phyloP scores from a whole-genome alignment of 2,797 vertebrate genomes.

The Sternotherus odoratus region DNA sequence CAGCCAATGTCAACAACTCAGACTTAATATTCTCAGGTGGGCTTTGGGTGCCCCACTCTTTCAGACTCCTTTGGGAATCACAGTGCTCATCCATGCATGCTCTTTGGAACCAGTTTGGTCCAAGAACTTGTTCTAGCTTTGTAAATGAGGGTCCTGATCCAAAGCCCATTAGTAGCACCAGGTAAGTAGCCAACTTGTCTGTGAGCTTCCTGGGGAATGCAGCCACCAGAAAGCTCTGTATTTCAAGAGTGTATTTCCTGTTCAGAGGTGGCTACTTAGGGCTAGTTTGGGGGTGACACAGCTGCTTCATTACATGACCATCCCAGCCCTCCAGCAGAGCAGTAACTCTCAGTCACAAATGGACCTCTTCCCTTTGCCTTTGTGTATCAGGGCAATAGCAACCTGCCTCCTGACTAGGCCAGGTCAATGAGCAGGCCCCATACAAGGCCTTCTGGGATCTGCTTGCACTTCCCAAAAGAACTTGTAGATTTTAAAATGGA shows the following conservation, averaged over 20 bases:
- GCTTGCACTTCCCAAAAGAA: background rate
- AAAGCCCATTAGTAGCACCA: accelerated
- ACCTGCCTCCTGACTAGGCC: background rate
- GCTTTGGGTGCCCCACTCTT: background rate
- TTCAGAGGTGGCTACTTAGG: background rate
- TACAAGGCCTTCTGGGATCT: background rate
- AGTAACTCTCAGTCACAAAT: background rate
- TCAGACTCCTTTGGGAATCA: background rate
- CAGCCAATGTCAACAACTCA: background rate
- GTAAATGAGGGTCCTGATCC: background rate
- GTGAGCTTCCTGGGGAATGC: background rate
- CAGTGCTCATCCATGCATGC: background rate
- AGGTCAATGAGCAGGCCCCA: background rate
- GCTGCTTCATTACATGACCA: background rate
- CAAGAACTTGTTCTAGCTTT: background rate
- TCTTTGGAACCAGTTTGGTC: background rate
- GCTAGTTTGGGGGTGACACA: background rate
- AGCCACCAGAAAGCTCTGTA: background rate
- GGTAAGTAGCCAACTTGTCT: background rate
- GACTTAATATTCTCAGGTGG: background rate
- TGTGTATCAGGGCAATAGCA: background rate
- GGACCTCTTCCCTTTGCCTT: background rate
- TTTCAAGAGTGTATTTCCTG: constrained; percentile 12
- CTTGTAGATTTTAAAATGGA: background rate
- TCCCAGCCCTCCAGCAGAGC: background rate